Evolutionary conservation across 2,113 vertebrate genomes (phyloP).

Genomic region (Trichomycterus rosablanca): DNA sequence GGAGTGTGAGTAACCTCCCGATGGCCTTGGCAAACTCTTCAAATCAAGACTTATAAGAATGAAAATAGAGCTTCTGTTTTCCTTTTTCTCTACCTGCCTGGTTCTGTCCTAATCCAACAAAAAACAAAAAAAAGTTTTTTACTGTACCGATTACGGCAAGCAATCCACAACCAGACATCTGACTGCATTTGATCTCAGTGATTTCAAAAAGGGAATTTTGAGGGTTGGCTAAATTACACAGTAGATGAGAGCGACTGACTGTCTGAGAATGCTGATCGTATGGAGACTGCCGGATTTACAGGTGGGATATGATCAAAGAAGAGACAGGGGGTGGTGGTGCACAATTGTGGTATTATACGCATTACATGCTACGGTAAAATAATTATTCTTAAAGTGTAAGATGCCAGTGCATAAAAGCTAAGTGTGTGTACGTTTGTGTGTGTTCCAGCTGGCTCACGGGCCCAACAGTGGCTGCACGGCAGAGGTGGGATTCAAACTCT

Average conservation of each 20-base stretch:
- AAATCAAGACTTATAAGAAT: background rate
- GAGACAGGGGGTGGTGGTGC: background rate
- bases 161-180: background rate
- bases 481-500: no score
- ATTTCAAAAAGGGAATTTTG: background rate
- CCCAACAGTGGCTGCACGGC: no score
- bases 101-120: conserved; percentile 7
- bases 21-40: conserved; percentile 10
- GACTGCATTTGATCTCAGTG: background rate
- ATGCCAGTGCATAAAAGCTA: background rate
- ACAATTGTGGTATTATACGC: conserved; percentile 18
- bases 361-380: conserved; percentile 22
- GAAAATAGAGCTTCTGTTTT: conserved; percentile 1
- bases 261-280: conserved; percentile 33
- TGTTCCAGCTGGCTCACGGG: no score
- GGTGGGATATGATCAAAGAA: conserved; percentile 22
- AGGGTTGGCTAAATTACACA: conserved; percentile 18
- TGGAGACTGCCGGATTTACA: conserved; percentile 25
- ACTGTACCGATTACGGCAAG: conserved; percentile 1
- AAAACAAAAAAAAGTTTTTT: background rate
- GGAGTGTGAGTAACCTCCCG: conserved; percentile 1
- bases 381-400: background rate
- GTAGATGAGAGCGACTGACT: conserved; percentile 15
- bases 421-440: background rate
- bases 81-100: background rate